Conservation (phyloP, 2,888 invertebrate genomes). For the Andrena dorsata region DNA sequence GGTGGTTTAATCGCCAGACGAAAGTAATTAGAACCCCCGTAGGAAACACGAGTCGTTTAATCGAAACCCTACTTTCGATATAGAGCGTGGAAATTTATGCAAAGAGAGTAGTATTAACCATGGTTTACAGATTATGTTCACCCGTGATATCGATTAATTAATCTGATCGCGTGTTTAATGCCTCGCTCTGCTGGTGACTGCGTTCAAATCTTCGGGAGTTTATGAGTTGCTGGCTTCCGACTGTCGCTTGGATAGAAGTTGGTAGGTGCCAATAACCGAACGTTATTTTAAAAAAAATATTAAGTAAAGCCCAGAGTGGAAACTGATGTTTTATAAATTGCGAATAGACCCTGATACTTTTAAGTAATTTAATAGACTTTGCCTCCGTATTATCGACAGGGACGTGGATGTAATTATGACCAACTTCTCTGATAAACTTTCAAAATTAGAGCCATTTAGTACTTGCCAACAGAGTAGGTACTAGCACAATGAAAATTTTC, state of each 20-base stretch:
- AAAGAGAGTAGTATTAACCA: not conserved
- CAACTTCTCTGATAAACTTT: not conserved
- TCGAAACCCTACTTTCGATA: not conserved
- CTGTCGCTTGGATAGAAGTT: slow-evolving; percentile 12
- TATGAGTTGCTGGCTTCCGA: slow-evolving; percentile 37
- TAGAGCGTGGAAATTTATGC: not conserved
- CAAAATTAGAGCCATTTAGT: not conserved
- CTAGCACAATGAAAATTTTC: not conserved
- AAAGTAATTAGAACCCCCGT: not conserved
- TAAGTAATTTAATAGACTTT: slow-evolving; percentile 13
- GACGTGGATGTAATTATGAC: slow-evolving; percentile 20
- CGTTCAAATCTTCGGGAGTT: slow-evolving; percentile 39
- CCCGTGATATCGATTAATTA: slow-evolving; percentile 18
- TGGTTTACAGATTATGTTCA: slow-evolving; percentile 4
- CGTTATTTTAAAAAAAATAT: slow-evolving; percentile 32
- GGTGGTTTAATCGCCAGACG: no score
- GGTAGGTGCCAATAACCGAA: slow-evolving; percentile 27
- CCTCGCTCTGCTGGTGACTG: not conserved
- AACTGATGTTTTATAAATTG: slow-evolving; percentile 43
- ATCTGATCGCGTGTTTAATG: slow-evolving; percentile 9
- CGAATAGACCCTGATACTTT: slow-evolving; percentile 20
- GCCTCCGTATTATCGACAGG: slow-evolving; percentile 29
- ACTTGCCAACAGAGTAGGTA: not conserved
- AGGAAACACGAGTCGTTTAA: not conserved
- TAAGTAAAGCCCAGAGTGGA: slow-evolving; percentile 28